Evolutionary conservation across 2,113 vertebrate species (phyloP).

Genomic region (Orientallactaga bullata): DNA sequence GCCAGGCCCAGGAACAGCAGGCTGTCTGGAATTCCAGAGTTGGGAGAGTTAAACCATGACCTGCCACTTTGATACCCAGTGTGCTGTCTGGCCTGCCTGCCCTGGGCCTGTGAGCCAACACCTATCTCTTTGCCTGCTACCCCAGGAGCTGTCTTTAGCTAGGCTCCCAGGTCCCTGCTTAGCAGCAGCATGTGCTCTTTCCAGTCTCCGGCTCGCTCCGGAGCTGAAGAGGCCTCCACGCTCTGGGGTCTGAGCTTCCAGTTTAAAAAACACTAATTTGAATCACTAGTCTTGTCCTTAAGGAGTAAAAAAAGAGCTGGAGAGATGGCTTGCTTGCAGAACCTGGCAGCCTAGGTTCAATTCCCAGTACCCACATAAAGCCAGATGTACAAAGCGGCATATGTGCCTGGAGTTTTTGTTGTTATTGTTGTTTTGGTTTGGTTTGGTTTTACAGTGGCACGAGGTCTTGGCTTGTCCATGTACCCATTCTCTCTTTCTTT

Average conservation of each 20-base stretch:
- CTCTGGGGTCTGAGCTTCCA: not conserved
- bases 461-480: too few species aligned
- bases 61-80: not conserved
- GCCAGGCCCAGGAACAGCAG: not conserved
- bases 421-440: too few species aligned
- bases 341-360: too few species aligned
- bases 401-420: too few species aligned
- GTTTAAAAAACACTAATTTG: slow-evolving; percentile 36
- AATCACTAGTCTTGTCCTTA: not conserved
- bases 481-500: too few species aligned
- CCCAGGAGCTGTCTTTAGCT: not conserved
- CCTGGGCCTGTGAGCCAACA: not conserved
- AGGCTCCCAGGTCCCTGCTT: not conserved
- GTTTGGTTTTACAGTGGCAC: too few species aligned
- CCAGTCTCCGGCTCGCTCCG: not conserved
- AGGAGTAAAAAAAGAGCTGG: not conserved
- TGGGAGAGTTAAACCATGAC: not conserved
- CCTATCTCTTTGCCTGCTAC: not conserved
- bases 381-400: too few species aligned
- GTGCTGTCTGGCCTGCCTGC: not conserved
- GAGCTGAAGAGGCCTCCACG: not conserved
- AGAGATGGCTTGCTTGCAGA: too few species aligned
- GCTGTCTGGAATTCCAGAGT: not conserved
- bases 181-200: not conserved
- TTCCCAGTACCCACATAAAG: too few species aligned